Base-by-base conservation (phyloP, 2,113 vertebrate species). In the Motacilla alba region DNA sequence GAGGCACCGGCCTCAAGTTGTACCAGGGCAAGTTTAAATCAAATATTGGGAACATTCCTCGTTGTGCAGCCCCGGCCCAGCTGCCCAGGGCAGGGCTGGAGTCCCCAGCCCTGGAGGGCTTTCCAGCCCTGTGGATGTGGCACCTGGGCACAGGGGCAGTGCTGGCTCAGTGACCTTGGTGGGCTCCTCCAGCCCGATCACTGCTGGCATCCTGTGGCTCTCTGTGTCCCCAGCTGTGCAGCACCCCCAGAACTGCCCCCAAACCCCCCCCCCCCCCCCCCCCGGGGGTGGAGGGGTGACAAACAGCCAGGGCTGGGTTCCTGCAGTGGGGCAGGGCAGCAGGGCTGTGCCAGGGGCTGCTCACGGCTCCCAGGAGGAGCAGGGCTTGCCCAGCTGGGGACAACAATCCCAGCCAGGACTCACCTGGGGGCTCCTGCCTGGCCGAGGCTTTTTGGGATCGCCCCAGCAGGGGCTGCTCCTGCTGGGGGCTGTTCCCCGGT, bases 381-480 rank as follows among this genome's bases (percentile, higher is more conserved):
- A 49, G 49, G 33, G 7, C 9, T 16, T 30, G 55, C 59, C 62
- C 59, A 28, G 73, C 30, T 52, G 46, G 41, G 27, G 5, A 8
- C 6, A 2, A 22, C n/a, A 15, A 69, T 13, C 19, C 55, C 22
- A 24, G 22, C 0, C 5, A 66, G 68, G 63, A 23, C 52, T 73
- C 64, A 13, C 1, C 0, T 8, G 63, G 53, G 73, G 87, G 14
- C 5, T 60, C 15, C 55, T 7, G 0, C 1, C 1, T 0, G 0
- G 0, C 0, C 0, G 0, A 0, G 1, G 2, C 0, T 2, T 0
- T 1, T 23, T 9, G 12, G 15, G 28, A 0, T 5, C 33, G 33
- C 0, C 3, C 1, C 10, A 4, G 3, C 0, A 0, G 3, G 10
- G 16, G 27, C 1, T 50, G 41, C 1, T 27, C 1, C 27, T 12